Evolutionary conservation across 2,888 invertebrate genomes (phyloP).

Genomic region (Creontiades dilutus): DNA sequence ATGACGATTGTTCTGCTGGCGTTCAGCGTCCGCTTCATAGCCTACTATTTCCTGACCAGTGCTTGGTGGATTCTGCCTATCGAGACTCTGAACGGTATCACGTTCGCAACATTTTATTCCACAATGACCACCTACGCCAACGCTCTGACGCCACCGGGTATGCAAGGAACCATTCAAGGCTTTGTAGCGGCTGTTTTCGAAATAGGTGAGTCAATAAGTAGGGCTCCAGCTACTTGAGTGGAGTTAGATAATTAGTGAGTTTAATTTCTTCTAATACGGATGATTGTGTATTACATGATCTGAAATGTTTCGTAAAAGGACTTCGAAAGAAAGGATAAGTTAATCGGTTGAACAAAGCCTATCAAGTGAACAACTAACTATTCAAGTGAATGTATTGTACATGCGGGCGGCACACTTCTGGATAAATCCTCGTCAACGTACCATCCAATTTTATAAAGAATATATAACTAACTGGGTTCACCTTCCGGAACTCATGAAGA

Average conservation of each 20-base stretch:
- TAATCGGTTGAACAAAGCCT: too few species aligned
- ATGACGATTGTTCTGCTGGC: constrained; percentile 90
- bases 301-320: not conserved
- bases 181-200: constrained; percentile 93
- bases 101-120: constrained; percentile 92
- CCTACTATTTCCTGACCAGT: constrained; percentile 88
- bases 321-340: too few species aligned
- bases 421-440: too few species aligned
- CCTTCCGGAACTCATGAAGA: not conserved
- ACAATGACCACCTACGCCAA: constrained; percentile 94
- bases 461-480: constrained; percentile 67
- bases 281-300: too few species aligned
- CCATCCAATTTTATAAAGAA: too few species aligned
- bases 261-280: not conserved
- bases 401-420: too few species aligned
- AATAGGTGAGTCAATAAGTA: constrained; percentile 77
- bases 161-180: constrained; percentile 93
- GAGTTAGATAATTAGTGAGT: not conserved
- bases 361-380: too few species aligned
- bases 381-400: too few species aligned
- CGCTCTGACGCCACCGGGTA: constrained; percentile 89
- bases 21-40: constrained; percentile 88
- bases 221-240: not conserved
- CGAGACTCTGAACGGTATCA: constrained; percentile 92
- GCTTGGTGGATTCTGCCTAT: constrained; percentile 92